phyloP scores from a whole-genome alignment of 2,888 invertebrate genomes.

The Drosophila mimetica region DNA sequence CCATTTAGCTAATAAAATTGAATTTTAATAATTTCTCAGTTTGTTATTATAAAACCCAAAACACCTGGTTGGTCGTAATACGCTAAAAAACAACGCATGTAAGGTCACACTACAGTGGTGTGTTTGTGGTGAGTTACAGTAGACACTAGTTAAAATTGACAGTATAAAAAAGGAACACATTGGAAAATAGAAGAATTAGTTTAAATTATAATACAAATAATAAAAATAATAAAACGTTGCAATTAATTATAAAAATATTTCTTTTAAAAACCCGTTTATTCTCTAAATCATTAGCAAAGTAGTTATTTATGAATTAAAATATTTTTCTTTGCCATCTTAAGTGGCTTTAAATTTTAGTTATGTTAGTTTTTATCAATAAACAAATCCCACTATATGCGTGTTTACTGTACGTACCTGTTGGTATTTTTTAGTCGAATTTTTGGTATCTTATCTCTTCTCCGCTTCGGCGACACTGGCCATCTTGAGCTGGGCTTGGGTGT shows the following conservation, averaged over 20 bases:
- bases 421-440: constrained; percentile 1
- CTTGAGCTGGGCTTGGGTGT: constrained; percentile 59
- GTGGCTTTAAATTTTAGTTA: rapidly evolving
- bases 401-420: constrained; percentile 13
- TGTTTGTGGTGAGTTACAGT: neutral
- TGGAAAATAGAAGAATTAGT: neutral
- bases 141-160: too few relatives aligned
- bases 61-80: constrained; percentile 53
- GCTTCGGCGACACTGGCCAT: constrained; percentile 23
- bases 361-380: neutral
- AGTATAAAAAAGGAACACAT: neutral
- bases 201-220: neutral
- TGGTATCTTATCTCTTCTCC: neutral
- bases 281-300: too few relatives aligned
- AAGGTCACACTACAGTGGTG: constrained; percentile 5
- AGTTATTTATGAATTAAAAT: too few relatives aligned
- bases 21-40: constrained; percentile 4
- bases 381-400: neutral
- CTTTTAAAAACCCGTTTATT: too few relatives aligned
- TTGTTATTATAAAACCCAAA: constrained; percentile 56
- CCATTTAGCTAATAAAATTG: constrained; percentile 62
- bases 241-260: neutral
- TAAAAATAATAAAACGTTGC: neutral
- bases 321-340: too few relatives aligned
- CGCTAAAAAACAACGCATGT: constrained; percentile 37